A percentile compares a stretch with the other conserved stretches of the same genome.
Conservation (phyloP, 2,888 invertebrate species). For the Hypolimnas misippus region DNA sequence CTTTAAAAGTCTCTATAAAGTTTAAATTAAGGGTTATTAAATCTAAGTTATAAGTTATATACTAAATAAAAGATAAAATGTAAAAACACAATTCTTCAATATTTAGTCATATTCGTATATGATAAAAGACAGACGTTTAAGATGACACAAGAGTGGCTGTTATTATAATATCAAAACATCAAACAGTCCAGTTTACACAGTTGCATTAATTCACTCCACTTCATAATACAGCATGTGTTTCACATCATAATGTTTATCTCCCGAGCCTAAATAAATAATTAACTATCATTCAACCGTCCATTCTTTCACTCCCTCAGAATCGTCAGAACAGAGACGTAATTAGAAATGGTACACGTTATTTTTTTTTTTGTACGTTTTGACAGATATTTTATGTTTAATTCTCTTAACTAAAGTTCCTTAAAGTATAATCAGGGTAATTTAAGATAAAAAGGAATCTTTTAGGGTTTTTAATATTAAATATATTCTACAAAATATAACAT, state of each 20-base stretch:
- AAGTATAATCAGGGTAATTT: too few relatives aligned
- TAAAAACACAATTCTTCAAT: too few relatives aligned
- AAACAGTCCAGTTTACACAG: slow-evolving; percentile 58
- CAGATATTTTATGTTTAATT: too few relatives aligned
- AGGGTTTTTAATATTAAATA: too few relatives aligned
- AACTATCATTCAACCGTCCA: slow-evolving; percentile 8
- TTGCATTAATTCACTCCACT: slow-evolving; percentile 54
- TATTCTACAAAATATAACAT: too few relatives aligned
- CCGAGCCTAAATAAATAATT: slow-evolving; percentile 51
- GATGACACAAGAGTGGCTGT: slow-evolving; percentile 15
- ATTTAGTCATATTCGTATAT: not conserved
- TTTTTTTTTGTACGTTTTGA: not conserved
- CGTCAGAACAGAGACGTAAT: not conserved
- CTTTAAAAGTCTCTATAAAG: too few relatives aligned
- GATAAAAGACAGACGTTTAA: not conserved
- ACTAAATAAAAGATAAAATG: too few relatives aligned
- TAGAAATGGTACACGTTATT: not conserved
- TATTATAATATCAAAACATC: slow-evolving; percentile 33
- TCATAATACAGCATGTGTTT: slow-evolving; percentile 59
- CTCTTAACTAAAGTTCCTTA: too few relatives aligned
- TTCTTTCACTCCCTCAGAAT: slow-evolving; percentile 14
- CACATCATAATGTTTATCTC: slow-evolving; percentile 49
- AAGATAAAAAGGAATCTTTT: too few relatives aligned
- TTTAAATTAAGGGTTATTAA: too few relatives aligned
- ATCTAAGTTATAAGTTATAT: too few relatives aligned